A percentile compares a stretch with the other conserved stretches of the same genome.
Evolutionary conservation across 2,888 invertebrate species (phyloP).

Genomic region (Habrosyne pyritoides): DNA sequence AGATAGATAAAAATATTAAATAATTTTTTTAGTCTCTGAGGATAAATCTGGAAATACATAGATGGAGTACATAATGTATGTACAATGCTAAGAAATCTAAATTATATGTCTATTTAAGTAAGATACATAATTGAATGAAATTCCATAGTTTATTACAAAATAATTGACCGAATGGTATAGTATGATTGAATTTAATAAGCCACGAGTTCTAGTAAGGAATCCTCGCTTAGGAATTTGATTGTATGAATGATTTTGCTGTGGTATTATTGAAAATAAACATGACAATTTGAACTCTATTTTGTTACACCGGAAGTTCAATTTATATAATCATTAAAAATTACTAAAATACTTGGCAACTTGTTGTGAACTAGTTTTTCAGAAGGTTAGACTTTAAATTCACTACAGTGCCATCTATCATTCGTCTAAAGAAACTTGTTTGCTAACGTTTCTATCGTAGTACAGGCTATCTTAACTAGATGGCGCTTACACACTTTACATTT

Average conservation of each 20-base stretch:
- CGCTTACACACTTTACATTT: not conserved
- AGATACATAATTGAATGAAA: not conserved
- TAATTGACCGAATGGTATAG: not conserved
- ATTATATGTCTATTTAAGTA: not conserved
- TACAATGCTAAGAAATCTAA: no score
- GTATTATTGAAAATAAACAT: no score
- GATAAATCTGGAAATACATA: no score
- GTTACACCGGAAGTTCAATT: no score
- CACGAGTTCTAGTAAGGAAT: not conserved
- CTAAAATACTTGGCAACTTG: no score
- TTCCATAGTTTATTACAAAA: not conserved
- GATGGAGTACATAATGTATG: no score
- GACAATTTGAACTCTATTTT: no score
- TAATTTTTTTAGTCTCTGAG: no score
- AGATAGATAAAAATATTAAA: no score
- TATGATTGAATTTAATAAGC: not conserved
- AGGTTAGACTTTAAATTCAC: not conserved
- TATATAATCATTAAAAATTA: no score
- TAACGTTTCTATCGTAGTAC: not conserved
- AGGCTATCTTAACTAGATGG: not conserved
- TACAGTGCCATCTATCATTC: not conserved
- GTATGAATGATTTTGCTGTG: no score
- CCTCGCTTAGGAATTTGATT: not conserved
- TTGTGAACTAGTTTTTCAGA: no score
- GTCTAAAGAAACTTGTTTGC: not conserved